phyloP scores from a whole-genome alignment of 2,888 invertebrate genomes.

The Aphelenchoides bicaudatus region DNA sequence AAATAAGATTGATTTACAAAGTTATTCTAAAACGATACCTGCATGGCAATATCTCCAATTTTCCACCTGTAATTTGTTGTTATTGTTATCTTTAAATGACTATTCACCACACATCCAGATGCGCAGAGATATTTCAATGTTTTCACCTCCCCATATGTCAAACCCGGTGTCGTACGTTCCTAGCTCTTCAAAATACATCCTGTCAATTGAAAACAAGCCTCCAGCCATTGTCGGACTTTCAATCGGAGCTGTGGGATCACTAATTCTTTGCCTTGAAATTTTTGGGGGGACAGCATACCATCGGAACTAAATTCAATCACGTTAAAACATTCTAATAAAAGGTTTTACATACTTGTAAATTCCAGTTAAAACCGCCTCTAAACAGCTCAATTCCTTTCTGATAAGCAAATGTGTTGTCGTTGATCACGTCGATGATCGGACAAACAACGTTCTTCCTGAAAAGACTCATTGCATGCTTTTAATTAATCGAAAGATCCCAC shows the following conservation, averaged over 20 bases:
- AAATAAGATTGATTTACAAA: too few species aligned
- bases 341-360: too few species aligned
- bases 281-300: slow-evolving; percentile 68
- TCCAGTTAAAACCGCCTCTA: slow-evolving; percentile 98
- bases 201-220: slow-evolving; percentile 83
- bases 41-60: slow-evolving; percentile 60
- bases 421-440: slow-evolving; percentile 87
- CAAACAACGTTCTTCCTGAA: slow-evolving; percentile 70
- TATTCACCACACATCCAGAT: slow-evolving; percentile 57
- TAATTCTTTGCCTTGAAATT: slow-evolving; percentile 62
- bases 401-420: slow-evolving; percentile 91
- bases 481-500: slow-evolving; percentile 60
- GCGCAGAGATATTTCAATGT: slow-evolving; percentile 90
- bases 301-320: too few species aligned
- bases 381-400: slow-evolving; percentile 81
- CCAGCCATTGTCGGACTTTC: slow-evolving; percentile 88
- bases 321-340: too few species aligned
- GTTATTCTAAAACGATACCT: too few species aligned
- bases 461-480: background rate
- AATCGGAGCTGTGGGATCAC: slow-evolving; percentile 70
- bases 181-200: slow-evolving; percentile 78
- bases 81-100: too few species aligned
- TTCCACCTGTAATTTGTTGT: too few species aligned
- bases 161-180: slow-evolving; percentile 72
- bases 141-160: slow-evolving; percentile 85